Evolutionary conservation across 1,140 invertebrate species (phyloP).

Genomic region (Sminthurinus signatus): DNA sequence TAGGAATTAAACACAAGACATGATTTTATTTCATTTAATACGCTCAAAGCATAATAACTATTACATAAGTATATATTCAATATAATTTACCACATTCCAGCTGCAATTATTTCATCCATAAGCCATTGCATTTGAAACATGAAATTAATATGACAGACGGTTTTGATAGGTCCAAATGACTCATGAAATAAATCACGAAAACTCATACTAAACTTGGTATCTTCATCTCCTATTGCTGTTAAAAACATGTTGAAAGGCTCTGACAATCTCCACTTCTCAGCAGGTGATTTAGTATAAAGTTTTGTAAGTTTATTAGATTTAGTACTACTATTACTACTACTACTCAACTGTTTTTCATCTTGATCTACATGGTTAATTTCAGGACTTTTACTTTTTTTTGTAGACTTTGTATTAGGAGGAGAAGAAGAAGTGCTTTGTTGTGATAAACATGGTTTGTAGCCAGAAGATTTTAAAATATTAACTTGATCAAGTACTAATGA

Average conservation of each 20-base stretch:
- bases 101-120: conserved; percentile 66
- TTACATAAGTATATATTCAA: too few species aligned
- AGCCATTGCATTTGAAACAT: conserved; percentile 86
- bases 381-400: conserved; percentile 13
- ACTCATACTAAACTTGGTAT: conserved; percentile 7
- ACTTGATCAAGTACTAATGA: neutral
- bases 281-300: conserved; percentile 1
- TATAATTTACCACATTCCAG: conserved; percentile 59
- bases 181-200: conserved; percentile 61
- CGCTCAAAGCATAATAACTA: neutral
- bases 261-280: neutral
- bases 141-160: conserved; percentile 80
- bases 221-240: conserved; percentile 5
- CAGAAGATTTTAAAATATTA: neutral
- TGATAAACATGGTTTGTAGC: conserved; percentile 38
- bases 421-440: conserved; percentile 32
- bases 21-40: too few species aligned
- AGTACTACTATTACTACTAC: conserved; percentile 32
- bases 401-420: too few species aligned
- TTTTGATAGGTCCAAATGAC: conserved; percentile 64
- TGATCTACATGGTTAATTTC: too few species aligned
- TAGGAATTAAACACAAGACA: too few species aligned
- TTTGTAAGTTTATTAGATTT: neutral
- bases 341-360: conserved; percentile 8
- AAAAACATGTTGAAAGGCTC: conserved; percentile 13